Base-by-base conservation (phyloP, 2,797 vertebrate genomes). In the Florisuga fusca region DNA sequence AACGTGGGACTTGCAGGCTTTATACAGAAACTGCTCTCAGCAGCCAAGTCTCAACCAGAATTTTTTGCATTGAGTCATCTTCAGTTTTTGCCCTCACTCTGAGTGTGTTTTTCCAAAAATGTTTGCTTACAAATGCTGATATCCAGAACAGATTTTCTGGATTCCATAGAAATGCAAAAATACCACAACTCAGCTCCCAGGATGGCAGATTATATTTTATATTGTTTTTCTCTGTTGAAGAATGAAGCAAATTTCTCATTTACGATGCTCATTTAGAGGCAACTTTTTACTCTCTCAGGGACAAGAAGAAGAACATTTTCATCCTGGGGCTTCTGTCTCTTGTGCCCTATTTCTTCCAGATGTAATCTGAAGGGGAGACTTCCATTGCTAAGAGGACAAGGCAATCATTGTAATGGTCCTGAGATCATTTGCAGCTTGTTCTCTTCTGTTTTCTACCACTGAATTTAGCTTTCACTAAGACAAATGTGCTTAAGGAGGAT, bases 151-250 rank as follows among this genome's bases (percentile, higher is more conserved):
- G 29, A 6, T 34, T 78, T 45, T 73, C 17, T 23, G 31, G 50
- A 55, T 72, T 27, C 26, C 31, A 45, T 8, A 86, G 43, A 75
- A 88, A 84, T 46, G 7, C 36, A 81, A 46, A 84, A 38, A 22
- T 48, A 71, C 9, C 50, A 63, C 23, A 78, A 45, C 2, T 7
- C 0, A 0, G 26, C 18, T 54, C 33, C 41, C 0, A 0, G 11
- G 10, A 23, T 2, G 1, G 4, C 11, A 41, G 48, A 45, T 75
- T 43, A 26, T 5, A 34, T 91, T 73, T 91, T 79, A 12, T 7
- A 6, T 64, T 34, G 15, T 34, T 86, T 6, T 9, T 34, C 9
- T 77, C 27, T 26, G 5, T 57, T 36, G 54, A 58, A 88, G 74
- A 75, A 67, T 1, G 2, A 71, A 75, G 31, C 4, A 33, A 78